Conservation (phyloP, 1,140 invertebrate genomes). For the Pomacea maculata region DNA sequence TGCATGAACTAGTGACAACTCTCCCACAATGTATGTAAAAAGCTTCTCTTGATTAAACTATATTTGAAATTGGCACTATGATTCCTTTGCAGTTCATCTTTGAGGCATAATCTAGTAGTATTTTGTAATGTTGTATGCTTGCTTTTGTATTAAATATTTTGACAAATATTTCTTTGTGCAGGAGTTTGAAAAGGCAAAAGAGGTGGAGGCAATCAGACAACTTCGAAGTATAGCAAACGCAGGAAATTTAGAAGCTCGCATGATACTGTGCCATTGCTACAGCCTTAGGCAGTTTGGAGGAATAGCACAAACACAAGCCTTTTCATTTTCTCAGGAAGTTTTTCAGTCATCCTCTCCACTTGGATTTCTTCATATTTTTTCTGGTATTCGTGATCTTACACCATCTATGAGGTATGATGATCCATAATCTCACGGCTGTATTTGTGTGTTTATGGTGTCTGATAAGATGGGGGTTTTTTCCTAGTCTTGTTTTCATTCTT, state of each 20-base stretch:
- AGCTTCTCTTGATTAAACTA: too few species aligned
- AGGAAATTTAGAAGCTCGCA: slow-evolving; percentile 45
- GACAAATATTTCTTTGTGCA: slow-evolving; percentile 14
- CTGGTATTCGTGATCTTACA: slow-evolving; percentile 50
- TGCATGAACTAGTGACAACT: too few species aligned
- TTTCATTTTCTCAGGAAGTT: slow-evolving; percentile 48
- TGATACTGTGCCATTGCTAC: slow-evolving; percentile 55
- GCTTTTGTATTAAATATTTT: neutral
- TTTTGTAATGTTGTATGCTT: neutral
- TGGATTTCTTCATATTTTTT: slow-evolving; percentile 52
- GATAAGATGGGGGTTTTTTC: too few species aligned
- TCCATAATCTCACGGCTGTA: too few species aligned
- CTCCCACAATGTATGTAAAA: too few species aligned
- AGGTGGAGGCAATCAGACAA: slow-evolving; percentile 54
- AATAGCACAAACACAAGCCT: slow-evolving; percentile 47
- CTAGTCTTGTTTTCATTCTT: too few species aligned
- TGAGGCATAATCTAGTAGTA: too few species aligned
- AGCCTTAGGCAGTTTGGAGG: slow-evolving; percentile 54
- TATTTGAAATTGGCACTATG: too few species aligned
- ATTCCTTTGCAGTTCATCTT: too few species aligned
- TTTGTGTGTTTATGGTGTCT: too few species aligned
- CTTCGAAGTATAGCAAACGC: slow-evolving; percentile 52
- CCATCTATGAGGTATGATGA: slow-evolving; percentile 57
- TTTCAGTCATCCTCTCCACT: slow-evolving; percentile 54
- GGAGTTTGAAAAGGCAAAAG: slow-evolving; percentile 42